Base-by-base conservation (phyloP, 2,888 invertebrate genomes). In the Tetragonula carbonaria region DNA sequence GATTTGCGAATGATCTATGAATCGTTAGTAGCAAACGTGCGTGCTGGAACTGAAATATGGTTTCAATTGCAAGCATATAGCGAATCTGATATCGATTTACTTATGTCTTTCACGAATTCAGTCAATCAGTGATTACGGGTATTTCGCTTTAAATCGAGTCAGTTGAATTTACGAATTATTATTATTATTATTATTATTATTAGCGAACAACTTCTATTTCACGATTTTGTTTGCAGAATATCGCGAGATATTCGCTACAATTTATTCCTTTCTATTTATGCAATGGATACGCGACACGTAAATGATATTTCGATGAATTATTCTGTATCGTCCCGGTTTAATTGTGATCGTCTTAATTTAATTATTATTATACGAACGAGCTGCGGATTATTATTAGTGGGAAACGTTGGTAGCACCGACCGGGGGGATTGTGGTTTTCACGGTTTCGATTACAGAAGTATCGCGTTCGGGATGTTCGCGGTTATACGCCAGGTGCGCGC, bases 401-500 rank as follows among this genome's bases (percentile, higher is more conserved):
- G 38, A 23, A 51, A 38, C 53, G 13, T 11, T 51, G 8, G 33
- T n/a, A 51, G 2, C 38, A 50, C 21, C 4, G 45, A 28, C 67
- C 28, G 28, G 28, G 28, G 67, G 28, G 23, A 21, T 50, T 45
- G 45, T 45, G 45, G 45, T 28, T 45, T 45, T 45, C 45, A 28
- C n/a, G 57, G 45, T 72, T 63, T 66, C 38, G 51, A 62, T 62
- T 74, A 67, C 45, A 59, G 23, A 45, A 13, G n/a, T 57, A 67
- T 74, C 67, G 33, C 53, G 23, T 23, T 68, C 13, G 51, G 51
- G 33, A 4, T 38, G 55, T 72, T 66, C 50, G 67, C 66, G 66
- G 28, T 77, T 57, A 57, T n/a, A 71, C 45, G 53, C 65, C 75
- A 67, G 74, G 63, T 72, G 57, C 65, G 75, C 50, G 23, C 50